phyloP scores from a whole-genome alignment of 2,797 vertebrate species.

The Hypotaenidia philippensis region DNA sequence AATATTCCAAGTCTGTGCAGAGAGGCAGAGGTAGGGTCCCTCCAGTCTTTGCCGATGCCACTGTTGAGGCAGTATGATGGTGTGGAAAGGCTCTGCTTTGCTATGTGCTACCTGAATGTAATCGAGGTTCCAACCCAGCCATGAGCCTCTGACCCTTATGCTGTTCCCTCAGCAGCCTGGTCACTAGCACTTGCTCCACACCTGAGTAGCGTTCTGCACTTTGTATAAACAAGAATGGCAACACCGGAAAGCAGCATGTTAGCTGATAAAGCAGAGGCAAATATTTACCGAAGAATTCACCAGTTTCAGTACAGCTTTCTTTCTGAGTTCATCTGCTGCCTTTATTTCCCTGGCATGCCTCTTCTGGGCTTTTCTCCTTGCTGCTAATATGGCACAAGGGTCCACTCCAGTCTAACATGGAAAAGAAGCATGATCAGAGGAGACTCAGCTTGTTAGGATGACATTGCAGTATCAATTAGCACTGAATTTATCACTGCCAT shows the following conservation, averaged over 20 bases:
- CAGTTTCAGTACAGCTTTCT: constrained; percentile 76
- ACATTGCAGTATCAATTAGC: background rate
- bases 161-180: background rate
- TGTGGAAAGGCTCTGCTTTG: background rate
- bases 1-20: background rate
- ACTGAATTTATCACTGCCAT: background rate
- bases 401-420: constrained; percentile 88
- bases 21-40: background rate
- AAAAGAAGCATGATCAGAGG: constrained; percentile 15
- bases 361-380: constrained; percentile 79
- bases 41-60: background rate
- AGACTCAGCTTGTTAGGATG: background rate
- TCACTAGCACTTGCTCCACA: background rate
- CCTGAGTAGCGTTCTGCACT: background rate
- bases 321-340: constrained; percentile 62
- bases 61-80: background rate
- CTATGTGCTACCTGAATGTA: background rate
- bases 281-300: constrained; percentile 75
- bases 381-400: constrained; percentile 82
- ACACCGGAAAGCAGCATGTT: background rate
- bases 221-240: background rate
- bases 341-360: constrained; percentile 79
- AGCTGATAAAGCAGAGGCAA: background rate
- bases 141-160: background rate
- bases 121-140: background rate